phyloP scores from a whole-genome alignment of 2,113 vertebrate genomes.

The Sinocyclocheilus anshuiensis region DNA sequence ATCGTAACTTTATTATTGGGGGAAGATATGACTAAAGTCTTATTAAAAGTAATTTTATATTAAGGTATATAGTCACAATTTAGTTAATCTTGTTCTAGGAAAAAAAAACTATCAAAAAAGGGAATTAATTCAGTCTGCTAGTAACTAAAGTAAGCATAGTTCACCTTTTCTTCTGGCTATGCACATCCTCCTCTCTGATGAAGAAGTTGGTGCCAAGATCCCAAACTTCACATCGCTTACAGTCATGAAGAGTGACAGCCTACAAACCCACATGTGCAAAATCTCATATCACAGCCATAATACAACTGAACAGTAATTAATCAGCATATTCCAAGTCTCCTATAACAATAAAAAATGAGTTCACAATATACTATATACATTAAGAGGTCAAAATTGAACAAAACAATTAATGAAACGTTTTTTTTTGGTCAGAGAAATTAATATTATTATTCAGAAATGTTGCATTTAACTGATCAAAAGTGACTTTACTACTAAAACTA shows the following conservation, averaged over 20 bases:
- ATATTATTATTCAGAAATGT: not conserved
- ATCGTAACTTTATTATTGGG: not conserved
- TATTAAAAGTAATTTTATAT: too few species aligned
- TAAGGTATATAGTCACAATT: not conserved
- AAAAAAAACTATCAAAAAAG: not conserved
- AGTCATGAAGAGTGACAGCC: constrained; percentile 94
- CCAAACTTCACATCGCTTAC: constrained; percentile 82
- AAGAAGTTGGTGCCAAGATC: constrained; percentile 97
- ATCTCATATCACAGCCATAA: constrained; percentile 29
- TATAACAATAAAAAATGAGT: not conserved
- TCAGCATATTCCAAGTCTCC: not conserved
- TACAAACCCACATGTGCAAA: constrained; percentile 58
- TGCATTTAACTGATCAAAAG: not conserved
- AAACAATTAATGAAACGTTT: too few species aligned
- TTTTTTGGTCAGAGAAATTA: not conserved
- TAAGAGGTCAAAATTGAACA: not conserved
- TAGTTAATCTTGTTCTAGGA: not conserved
- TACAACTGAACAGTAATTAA: not conserved
- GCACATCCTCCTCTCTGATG: constrained; percentile 87
- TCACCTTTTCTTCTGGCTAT: constrained; percentile 85
- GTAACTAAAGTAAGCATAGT: not conserved
- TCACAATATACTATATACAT: not conserved
- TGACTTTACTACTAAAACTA: too few species aligned
- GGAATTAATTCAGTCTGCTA: not conserved
- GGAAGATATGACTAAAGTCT: not conserved